These are phyloP conservation scores for Matsumyia berberina DNA, from an alignment of 2,888 invertebrate genomes.

Conservation along the genomic window DNA sequence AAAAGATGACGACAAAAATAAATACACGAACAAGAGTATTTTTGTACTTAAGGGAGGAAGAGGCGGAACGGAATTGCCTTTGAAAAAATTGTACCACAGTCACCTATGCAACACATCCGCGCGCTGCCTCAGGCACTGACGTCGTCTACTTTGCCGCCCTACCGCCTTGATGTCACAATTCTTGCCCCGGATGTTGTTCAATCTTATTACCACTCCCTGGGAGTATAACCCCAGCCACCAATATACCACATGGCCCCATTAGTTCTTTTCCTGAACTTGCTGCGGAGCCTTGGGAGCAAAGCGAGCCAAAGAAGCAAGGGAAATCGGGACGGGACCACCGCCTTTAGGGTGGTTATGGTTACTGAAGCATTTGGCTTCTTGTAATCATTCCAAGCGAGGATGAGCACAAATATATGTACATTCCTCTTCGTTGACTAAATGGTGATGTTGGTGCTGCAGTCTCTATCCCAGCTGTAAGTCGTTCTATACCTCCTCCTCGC, in stretches of 20 bases:
- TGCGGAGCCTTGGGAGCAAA: neutral
- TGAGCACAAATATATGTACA: slow-evolving; percentile 58
- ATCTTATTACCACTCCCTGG: slow-evolving; percentile 74
- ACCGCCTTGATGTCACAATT: slow-evolving; percentile 67
- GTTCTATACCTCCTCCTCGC: slow-evolving; percentile 3
- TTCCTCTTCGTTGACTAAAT: slow-evolving; percentile 69
- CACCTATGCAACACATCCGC: slow-evolving; percentile 51
- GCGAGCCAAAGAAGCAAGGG: neutral
- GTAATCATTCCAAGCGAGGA: slow-evolving; percentile 75
- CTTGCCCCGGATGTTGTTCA: slow-evolving; percentile 75
- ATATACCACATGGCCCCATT: slow-evolving; percentile 73
- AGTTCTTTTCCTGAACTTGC: slow-evolving; percentile 35
- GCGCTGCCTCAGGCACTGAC: slow-evolving; percentile 19
- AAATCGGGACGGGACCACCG: slow-evolving; percentile 4
- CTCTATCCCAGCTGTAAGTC: slow-evolving; percentile 23
- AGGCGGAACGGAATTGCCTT: slow-evolving; percentile 63
- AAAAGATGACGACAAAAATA: slow-evolving; percentile 9
- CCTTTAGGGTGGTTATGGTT: slow-evolving; percentile 62
- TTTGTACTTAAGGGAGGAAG: slow-evolving; percentile 27
- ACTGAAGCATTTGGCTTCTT: slow-evolving; percentile 71
- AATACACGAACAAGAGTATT: slow-evolving; percentile 15
- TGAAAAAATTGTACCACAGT: slow-evolving; percentile 52
- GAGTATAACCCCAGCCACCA: slow-evolving; percentile 58
- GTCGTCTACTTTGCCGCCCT: slow-evolving; percentile 54
- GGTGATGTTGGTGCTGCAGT: slow-evolving; percentile 54